Evolutionary conservation across 2,797 vertebrate genomes (phyloP).

Genomic region (Argya squamiceps): DNA sequence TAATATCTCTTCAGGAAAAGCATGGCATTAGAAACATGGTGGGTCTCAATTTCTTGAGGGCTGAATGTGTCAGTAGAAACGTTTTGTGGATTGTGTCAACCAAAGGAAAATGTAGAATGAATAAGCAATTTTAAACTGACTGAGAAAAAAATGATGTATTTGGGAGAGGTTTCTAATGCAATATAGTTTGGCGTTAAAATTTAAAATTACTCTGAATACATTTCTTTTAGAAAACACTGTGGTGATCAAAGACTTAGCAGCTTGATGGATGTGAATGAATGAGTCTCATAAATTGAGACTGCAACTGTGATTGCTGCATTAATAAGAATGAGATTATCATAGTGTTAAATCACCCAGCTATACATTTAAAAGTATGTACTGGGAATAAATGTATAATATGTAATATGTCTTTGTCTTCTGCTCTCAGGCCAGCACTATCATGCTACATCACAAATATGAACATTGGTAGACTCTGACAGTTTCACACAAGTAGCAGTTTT

Average conservation of each 20-base stretch:
- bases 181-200: conserved; percentile 13
- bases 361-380: conserved; percentile 53
- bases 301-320: conserved; percentile 54
- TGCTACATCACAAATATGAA: not conserved
- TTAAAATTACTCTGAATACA: conserved; percentile 44
- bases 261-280: conserved; percentile 55
- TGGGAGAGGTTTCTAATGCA: not conserved
- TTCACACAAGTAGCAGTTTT: not conserved
- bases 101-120: not conserved
- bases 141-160: not conserved
- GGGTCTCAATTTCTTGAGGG: not conserved
- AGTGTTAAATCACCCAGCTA: conserved; percentile 59
- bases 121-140: conserved; percentile 1
- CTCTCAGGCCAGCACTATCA: not conserved
- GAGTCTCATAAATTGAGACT: conserved; percentile 57
- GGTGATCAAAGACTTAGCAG: conserved; percentile 52
- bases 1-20: not conserved
- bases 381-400: not conserved
- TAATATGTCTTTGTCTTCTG: not conserved
- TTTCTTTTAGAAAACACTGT: conserved; percentile 57
- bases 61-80: not conserved
- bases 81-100: not conserved
- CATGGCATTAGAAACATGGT: not conserved
- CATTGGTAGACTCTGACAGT: not conserved
- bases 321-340: conserved; percentile 70